These are phyloP conservation scores for Apodemia hepburni DNA, from an alignment of 2,888 invertebrate genomes.

Conservation along the genomic window DNA sequence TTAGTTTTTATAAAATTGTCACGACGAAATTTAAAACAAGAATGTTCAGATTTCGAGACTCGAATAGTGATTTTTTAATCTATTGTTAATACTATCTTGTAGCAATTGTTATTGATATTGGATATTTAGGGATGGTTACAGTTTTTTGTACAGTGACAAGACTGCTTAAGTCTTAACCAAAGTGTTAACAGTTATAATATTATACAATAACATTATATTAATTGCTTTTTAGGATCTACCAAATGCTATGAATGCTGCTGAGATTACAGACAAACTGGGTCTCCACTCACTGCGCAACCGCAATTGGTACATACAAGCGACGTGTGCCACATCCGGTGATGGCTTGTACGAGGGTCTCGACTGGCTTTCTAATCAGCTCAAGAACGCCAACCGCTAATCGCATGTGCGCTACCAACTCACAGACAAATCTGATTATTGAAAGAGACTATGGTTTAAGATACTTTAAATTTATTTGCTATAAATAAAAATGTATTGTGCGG, in stretches of 20 bases:
- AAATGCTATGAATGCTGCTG: conserved; percentile 99
- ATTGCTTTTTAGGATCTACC: conserved; percentile 91
- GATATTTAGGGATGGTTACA: no score
- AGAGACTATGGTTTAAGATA: conserved; percentile 80
- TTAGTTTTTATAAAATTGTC: no score
- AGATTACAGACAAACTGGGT: conserved; percentile 99
- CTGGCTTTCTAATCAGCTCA: conserved; percentile 99
- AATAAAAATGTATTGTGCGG: conserved; percentile 77
- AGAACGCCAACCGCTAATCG: conserved; percentile 97
- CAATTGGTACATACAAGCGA: conserved; percentile 98
- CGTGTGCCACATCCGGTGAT: conserved; percentile 99
- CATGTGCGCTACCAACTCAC: conserved; percentile 57
- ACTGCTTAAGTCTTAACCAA: no score
- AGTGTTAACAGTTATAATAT: neutral
- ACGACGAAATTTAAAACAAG: no score
- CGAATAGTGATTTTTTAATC: no score
- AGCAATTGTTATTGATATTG: no score
- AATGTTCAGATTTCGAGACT: no score
- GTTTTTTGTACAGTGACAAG: no score
- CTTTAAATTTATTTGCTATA: conserved; percentile 79
- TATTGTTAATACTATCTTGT: no score
- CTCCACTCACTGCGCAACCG: conserved; percentile 98
- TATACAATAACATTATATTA: neutral
- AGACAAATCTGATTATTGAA: conserved; percentile 71
- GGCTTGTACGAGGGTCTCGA: conserved; percentile 99